Evolutionary conservation across 2,113 vertebrate species (phyloP).

Genomic region (Lipophrys pholis): DNA sequence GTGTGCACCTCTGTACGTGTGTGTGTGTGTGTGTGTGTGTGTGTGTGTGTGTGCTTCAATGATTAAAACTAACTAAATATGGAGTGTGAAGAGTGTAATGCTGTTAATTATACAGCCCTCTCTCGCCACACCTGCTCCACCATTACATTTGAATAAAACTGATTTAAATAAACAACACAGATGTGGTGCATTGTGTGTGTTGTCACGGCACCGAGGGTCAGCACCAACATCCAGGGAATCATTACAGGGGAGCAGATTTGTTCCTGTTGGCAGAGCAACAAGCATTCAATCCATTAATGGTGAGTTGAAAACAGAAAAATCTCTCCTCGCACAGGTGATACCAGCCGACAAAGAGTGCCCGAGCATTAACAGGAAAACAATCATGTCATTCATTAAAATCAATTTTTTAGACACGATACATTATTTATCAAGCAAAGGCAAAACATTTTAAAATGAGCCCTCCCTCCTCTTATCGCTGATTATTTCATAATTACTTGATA

Average conservation of each 20-base stretch:
- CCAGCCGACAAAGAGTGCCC: not conserved
- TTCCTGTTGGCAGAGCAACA: constrained; percentile 29
- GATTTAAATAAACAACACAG: constrained; percentile 64
- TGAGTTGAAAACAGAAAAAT: not conserved
- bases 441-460: no score
- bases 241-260: constrained; percentile 69
- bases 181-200: not conserved
- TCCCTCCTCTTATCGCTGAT: no score
- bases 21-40: not conserved
- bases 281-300: constrained; percentile 21
- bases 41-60: not conserved
- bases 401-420: not conserved
- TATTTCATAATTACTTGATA: no score
- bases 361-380: not conserved
- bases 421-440: no score
- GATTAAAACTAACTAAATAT: constrained; percentile 25
- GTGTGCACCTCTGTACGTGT: not conserved
- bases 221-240: constrained; percentile 69
- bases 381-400: not conserved
- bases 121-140: constrained; percentile 30
- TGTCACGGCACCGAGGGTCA: constrained; percentile 58
- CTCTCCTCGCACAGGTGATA: not conserved
- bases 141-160: constrained; percentile 66
- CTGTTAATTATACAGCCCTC: constrained; percentile 39
- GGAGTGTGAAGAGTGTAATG: constrained; percentile 32